These are phyloP conservation scores for Blera fallax DNA, from an alignment of 2,888 invertebrate species.

Conservation along the genomic window DNA sequence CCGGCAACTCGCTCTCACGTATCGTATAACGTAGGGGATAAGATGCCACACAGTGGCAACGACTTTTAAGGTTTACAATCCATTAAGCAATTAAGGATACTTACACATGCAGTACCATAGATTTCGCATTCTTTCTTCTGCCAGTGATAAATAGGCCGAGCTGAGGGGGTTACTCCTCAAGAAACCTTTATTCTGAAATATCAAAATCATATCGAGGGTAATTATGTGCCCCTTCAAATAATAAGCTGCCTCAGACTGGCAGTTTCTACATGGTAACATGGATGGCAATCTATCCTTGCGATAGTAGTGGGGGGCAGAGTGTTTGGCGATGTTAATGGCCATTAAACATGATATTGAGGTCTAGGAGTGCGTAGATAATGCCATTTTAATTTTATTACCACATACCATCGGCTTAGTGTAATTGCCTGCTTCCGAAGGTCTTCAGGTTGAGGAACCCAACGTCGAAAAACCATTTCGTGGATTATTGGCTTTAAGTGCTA, in stretches of 20 bases:
- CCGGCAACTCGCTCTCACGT: slow-evolving; percentile 31
- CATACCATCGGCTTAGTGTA: slow-evolving; percentile 44
- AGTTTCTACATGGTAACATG: not conserved
- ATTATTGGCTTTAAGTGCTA: slow-evolving; percentile 14
- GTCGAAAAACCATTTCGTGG: slow-evolving; percentile 19
- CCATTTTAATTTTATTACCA: slow-evolving; percentile 59
- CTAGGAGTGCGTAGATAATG: slow-evolving; percentile 53
- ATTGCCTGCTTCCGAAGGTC: slow-evolving; percentile 19
- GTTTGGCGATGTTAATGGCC: slow-evolving; percentile 38
- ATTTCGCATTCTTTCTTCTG: slow-evolving; percentile 22
- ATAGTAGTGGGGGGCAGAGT: not conserved
- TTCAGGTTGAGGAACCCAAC: not conserved
- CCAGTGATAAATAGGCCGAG: slow-evolving; percentile 37
- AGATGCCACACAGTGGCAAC: slow-evolving; percentile 21
- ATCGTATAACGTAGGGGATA: slow-evolving; percentile 28
- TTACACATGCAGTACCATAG: slow-evolving; percentile 7
- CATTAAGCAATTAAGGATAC: slow-evolving; percentile 66
- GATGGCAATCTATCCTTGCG: slow-evolving; percentile 1
- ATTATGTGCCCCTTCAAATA: slow-evolving; percentile 39
- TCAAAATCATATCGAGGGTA: slow-evolving; percentile 58
- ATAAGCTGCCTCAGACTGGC: not conserved
- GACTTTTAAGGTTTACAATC: slow-evolving; percentile 66
- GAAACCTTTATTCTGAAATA: slow-evolving; percentile 18
- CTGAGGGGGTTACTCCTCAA: not conserved
- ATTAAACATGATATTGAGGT: slow-evolving; percentile 43